phyloP scores from a whole-genome alignment of 2,113 vertebrate species.

The Typhlomys cinereus region DNA sequence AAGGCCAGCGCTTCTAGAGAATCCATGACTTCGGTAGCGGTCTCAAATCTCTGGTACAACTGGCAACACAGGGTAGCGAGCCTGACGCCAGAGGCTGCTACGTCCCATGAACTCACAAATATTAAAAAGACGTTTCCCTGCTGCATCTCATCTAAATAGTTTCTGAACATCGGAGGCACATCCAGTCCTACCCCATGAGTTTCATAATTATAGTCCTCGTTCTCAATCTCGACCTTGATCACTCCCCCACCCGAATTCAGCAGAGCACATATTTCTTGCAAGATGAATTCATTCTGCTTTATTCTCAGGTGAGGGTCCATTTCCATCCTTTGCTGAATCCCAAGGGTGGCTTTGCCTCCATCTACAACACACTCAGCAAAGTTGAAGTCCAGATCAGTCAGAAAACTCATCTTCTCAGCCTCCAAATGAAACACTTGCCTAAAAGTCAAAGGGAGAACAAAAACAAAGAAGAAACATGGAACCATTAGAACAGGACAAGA shows the following conservation, averaged over 20 bases:
- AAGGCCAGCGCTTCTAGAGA: conserved; percentile 24
- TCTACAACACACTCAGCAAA: conserved; percentile 66
- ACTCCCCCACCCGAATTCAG: conserved; percentile 78
- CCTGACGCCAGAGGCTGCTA: neutral
- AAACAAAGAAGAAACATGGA: neutral
- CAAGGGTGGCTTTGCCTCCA: conserved; percentile 59
- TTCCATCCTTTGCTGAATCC: conserved; percentile 51
- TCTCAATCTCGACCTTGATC: conserved; percentile 55
- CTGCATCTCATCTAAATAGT: conserved; percentile 62
- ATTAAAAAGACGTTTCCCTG: conserved; percentile 52
- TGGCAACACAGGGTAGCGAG: conserved; percentile 17
- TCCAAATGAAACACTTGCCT: conserved; percentile 18
- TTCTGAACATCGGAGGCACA: neutral
- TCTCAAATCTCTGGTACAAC: conserved; percentile 14
- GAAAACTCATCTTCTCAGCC: conserved; percentile 47
- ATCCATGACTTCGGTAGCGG: neutral
- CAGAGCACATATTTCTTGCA: conserved; percentile 60
- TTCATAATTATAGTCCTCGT: conserved; percentile 42
- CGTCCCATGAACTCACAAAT: conserved; percentile 75
- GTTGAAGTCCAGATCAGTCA: neutral
- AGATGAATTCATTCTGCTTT: conserved; percentile 47
- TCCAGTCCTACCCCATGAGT: conserved; percentile 17
- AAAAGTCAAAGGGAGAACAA: no score
- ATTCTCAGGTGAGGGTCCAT: neutral
- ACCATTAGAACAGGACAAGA: neutral